Evolutionary conservation across 2,888 invertebrate species (phyloP).

Genomic region (Sisyra terminalis): DNA sequence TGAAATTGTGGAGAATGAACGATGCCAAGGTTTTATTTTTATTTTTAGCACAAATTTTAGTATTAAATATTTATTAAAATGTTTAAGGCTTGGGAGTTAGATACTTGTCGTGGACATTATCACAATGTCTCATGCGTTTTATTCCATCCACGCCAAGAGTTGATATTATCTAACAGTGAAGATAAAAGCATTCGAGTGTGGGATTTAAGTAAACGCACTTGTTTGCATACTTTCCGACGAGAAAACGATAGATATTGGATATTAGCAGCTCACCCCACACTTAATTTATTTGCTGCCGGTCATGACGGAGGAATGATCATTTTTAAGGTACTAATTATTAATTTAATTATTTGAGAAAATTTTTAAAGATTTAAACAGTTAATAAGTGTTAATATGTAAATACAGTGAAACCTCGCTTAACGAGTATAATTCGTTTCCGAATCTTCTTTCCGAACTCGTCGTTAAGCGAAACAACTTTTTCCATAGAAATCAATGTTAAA

Average conservation of each 20-base stretch:
- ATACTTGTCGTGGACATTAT: slow-evolving; percentile 98
- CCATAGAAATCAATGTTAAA: too few species aligned
- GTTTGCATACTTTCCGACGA: slow-evolving; percentile 79
- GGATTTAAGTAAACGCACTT: slow-evolving; percentile 93
- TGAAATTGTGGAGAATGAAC: slow-evolving; percentile 98
- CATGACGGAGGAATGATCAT: slow-evolving; percentile 97
- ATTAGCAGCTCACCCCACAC: slow-evolving; percentile 79
- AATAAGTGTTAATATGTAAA: too few species aligned
- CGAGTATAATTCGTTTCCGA: too few species aligned
- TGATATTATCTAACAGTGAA: slow-evolving; percentile 93
- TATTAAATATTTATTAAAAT: slow-evolving; percentile 3
- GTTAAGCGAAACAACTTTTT: too few species aligned
- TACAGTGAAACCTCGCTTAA: too few species aligned
- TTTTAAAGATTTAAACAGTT: too few species aligned
- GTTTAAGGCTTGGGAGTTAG: slow-evolving; percentile 90
- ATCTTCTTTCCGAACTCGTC: too few species aligned
- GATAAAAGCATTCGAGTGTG: slow-evolving; percentile 96
- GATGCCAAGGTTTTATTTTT: slow-evolving; percentile 55
- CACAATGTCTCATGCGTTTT: slow-evolving; percentile 97
- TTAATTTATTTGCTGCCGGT: slow-evolving; percentile 98
- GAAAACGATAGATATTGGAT: slow-evolving; percentile 99
- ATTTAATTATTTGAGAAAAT: too few species aligned
- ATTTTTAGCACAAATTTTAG: slow-evolving; percentile 7
- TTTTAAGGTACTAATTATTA: slow-evolving; percentile 34
- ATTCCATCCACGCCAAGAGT: slow-evolving; percentile 93